These are phyloP conservation scores for Columba livia DNA, from an alignment of 2,113 vertebrate genomes.

Conservation along the genomic window DNA sequence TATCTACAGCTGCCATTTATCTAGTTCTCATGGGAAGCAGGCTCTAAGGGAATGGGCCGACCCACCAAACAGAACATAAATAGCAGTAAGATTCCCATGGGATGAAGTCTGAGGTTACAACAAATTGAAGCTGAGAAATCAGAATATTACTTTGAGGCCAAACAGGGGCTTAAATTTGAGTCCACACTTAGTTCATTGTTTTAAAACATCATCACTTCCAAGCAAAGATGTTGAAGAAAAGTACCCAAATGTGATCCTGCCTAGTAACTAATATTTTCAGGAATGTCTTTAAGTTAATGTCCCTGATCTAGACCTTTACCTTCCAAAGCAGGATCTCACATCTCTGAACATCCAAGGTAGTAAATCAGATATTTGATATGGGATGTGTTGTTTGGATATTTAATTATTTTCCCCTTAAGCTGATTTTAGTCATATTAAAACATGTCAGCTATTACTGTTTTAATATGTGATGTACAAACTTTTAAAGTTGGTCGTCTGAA, in stretches of 20 bases:
- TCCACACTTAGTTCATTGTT: background rate
- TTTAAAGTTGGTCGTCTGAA: background rate
- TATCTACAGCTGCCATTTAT: background rate
- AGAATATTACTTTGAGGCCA: background rate
- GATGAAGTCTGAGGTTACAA: background rate
- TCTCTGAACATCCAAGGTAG: background rate
- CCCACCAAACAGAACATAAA: background rate
- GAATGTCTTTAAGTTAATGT: background rate
- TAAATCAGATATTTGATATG: background rate
- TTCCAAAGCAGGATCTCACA: background rate
- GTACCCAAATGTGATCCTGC: background rate
- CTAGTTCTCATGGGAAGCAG: background rate
- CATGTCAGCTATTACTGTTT: background rate
- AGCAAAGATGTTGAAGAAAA: background rate
- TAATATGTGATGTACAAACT: fast-evolving
- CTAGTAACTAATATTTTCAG: background rate
- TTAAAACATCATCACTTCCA: background rate
- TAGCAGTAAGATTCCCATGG: background rate
- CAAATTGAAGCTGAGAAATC: background rate
- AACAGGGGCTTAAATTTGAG: background rate
- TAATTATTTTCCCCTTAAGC: background rate
- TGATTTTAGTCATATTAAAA: background rate
- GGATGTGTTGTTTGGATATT: background rate
- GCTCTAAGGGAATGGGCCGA: background rate
- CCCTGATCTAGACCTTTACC: background rate